Base-by-base conservation (phyloP, 2,797 vertebrate species). In the Ctenopoma kingsleyae region DNA sequence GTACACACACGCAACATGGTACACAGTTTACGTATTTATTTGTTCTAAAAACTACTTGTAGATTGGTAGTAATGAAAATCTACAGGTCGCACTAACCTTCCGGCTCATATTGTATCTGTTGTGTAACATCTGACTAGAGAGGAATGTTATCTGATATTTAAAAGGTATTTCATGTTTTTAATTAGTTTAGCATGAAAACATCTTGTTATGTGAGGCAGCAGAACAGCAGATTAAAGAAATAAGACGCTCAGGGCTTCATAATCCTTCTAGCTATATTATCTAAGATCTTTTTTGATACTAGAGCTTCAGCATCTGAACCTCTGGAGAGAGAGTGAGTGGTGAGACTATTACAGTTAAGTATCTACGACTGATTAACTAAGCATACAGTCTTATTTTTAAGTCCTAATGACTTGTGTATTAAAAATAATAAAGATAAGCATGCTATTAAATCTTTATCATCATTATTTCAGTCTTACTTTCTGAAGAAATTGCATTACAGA, bases 241-340 rank as follows among this genome's bases (percentile, higher is more conserved):
- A 81, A 80, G 71, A 63, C 48, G 53, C 58, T 83, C 64, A 44
- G 54, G 35, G 27, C 10, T 43, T 54, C 64, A 44, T 81, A 87
- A 81, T 76, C 72, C 38, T 53, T 51, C 65, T 52, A 43, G 46
- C 10, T 56, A 25, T 56, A 75, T 74, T 72, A 63, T 65, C 17
- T 27, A 36, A 55, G 63, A 60, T 65, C 55, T 49, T 67, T 49
- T 67, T 66, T 62, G 53, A 22, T 55, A 9, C 76, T 67, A 75
- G 38, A 67, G 25, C 0, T 63, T 62, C 36, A 47, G 64, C 22
- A 22, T 51, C 25, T 48, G 56, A 71, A 63, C 38, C 43, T 59
- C 16, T 55, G 19, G 9, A 60, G 22, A 48, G 49, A 53, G 57
- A 51, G n/a, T 43, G n/a, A 67, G 9, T 16, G 62, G n/a, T 51